Base-by-base conservation (phyloP, 2,888 invertebrate species). In the Oscheius myriophilus region DNA sequence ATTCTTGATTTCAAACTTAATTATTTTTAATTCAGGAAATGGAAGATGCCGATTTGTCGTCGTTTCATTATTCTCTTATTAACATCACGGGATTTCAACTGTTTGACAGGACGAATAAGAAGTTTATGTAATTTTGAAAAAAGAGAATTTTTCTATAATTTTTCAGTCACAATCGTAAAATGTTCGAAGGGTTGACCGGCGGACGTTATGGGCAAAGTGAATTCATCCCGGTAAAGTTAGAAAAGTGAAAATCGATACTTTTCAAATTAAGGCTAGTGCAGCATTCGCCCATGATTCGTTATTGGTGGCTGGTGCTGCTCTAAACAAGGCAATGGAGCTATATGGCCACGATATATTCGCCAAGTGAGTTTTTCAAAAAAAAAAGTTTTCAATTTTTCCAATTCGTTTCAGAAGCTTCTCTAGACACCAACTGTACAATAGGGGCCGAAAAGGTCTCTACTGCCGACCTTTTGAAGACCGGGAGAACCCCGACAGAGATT, bases 251-350 rank as follows among this genome's bases (percentile, higher is more conserved):
- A 52, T 21, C n/a, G 21, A 21, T 3, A 46, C 18, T 4, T 25
- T 4, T 46, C 4, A 46, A 16, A 16, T 46, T 14, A 18, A 75
- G 75, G 70, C 76, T 0, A 69, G 75, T n/a, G 72, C 72, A 7
- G 81, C 81, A 18, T 75, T 81, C 43, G 81, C 81, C 45, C 81
- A 81, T 58, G 81, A 81, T 51, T 78, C 81, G 0, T 70, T 81
- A 59, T 55, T 81, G n/a, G 81, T 81, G 11, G 79, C 79, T 12
- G 79, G 65, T 26, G 76, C 69, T 21, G 78, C 81, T 6, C 66
- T 79, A 21, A 59, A 76, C 21, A 69, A 70, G 39, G 75, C 73
- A 14, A 71, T 71, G 26, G 55, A 65, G 11, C 63, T 73, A 6
- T 39, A 75, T 58, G 76, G 76, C 63, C 71, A 71, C 54, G 66